phyloP scores from a whole-genome alignment of 2,888 invertebrate genomes.

The Micropterix aruncella region DNA sequence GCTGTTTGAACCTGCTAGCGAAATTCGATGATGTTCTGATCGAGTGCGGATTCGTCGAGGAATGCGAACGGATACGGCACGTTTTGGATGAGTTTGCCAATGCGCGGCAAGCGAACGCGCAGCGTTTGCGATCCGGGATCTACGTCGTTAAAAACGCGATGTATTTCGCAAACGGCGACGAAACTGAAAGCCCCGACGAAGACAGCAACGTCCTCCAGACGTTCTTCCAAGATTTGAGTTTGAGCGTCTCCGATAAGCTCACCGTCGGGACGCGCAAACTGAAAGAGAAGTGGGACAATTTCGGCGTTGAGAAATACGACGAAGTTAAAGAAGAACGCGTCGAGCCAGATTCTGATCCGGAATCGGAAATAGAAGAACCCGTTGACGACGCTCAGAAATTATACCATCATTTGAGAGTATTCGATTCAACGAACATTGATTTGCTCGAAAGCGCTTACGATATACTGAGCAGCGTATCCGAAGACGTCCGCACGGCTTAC shows the following conservation, averaged over 20 bases:
- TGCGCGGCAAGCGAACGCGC: slow-evolving; percentile 26
- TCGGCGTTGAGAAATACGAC: slow-evolving; percentile 22
- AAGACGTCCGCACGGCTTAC: slow-evolving; percentile 33
- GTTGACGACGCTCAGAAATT: background rate
- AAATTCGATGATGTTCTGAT: slow-evolving; percentile 35
- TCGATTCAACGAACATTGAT: slow-evolving; percentile 9
- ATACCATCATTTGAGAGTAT: slow-evolving; percentile 9
- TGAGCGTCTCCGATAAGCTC: slow-evolving; percentile 36
- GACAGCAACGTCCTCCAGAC: slow-evolving; percentile 17
- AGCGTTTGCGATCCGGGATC: slow-evolving; percentile 40
- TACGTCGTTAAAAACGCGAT: slow-evolving; percentile 34
- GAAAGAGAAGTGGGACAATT: slow-evolving; percentile 39
- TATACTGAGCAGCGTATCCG: slow-evolving; percentile 24
- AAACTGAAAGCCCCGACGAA: slow-evolving; percentile 15
- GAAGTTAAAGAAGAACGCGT: slow-evolving; percentile 13
- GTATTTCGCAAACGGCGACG: slow-evolving; percentile 23
- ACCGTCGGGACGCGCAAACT: slow-evolving; percentile 36
- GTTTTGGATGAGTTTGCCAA: slow-evolving; percentile 27
- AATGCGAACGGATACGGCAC: slow-evolving; percentile 20
- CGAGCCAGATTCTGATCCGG: slow-evolving; percentile 14
- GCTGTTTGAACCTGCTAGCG: slow-evolving; percentile 36
- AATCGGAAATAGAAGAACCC: slow-evolving; percentile 9
- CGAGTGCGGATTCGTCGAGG: slow-evolving; percentile 17
- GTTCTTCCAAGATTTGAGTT: slow-evolving; percentile 28
- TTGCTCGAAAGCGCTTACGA: slow-evolving; percentile 19